Evolutionary conservation across 2,888 invertebrate genomes (phyloP).

Genomic region (Standfussiana lucernea): DNA sequence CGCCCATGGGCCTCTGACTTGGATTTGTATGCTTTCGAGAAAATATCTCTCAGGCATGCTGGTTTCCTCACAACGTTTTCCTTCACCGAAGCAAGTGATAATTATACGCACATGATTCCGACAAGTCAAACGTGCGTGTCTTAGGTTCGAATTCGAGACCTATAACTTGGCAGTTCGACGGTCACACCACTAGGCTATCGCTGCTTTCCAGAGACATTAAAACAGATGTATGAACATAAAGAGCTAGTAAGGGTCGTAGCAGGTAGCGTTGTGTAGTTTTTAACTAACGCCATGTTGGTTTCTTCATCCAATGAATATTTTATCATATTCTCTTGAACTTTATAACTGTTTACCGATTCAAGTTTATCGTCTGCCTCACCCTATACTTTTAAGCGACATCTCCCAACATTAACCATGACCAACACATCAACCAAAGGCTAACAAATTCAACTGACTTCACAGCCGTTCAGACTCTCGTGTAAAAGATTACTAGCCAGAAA

Average conservation of each 20-base stretch:
- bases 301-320: neutral
- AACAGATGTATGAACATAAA: neutral
- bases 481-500: slow-evolving; percentile 55
- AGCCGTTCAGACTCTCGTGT: slow-evolving; percentile 46
- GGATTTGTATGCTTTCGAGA: too few relatives aligned
- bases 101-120: too few relatives aligned
- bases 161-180: too few relatives aligned
- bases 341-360: neutral
- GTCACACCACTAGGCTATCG: too few relatives aligned
- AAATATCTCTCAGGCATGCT: too few relatives aligned
- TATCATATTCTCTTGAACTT: neutral
- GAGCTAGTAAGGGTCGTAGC: neutral
- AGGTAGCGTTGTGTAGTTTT: neutral
- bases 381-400: slow-evolving; percentile 37
- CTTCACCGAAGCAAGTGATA: too few relatives aligned
- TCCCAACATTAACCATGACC: slow-evolving; percentile 39
- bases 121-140: too few relatives aligned
- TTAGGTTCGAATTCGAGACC: too few relatives aligned
- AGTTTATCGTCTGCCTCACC: neutral
- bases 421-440: slow-evolving; percentile 2
- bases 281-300: neutral
- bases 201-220: too few relatives aligned
- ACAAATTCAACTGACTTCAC: slow-evolving; percentile 36
- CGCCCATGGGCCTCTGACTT: too few relatives aligned
- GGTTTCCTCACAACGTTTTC: too few relatives aligned